These are phyloP conservation scores for Staurois parvus DNA, from an alignment of 2,797 vertebrate species.

Conservation along the genomic window DNA sequence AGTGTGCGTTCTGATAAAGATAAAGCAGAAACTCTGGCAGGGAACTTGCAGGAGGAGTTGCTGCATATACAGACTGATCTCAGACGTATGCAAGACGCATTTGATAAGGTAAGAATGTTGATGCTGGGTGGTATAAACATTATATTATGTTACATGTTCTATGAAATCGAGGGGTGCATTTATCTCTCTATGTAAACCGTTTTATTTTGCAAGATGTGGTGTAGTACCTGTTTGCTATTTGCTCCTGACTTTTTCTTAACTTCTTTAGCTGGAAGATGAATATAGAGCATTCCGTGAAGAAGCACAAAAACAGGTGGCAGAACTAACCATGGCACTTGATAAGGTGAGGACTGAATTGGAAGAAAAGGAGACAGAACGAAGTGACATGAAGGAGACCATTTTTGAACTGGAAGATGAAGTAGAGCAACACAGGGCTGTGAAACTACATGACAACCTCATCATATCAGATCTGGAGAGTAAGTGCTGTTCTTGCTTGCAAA, in stretches of 20 bases:
- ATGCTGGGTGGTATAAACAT: neutral
- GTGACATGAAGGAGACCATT: constrained; percentile 97
- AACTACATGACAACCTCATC: constrained; percentile 97
- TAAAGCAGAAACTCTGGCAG: constrained; percentile 87
- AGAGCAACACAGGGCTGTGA: constrained; percentile 94
- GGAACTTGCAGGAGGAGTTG: constrained; percentile 87
- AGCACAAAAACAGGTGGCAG: constrained; percentile 89
- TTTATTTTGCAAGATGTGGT: neutral
- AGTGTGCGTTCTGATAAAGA: constrained; percentile 90
- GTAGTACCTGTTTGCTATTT: neutral
- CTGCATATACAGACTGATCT: constrained; percentile 86
- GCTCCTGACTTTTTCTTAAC: neutral
- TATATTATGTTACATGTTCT: neutral
- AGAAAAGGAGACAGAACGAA: constrained; percentile 92
- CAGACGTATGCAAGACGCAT: constrained; percentile 84
- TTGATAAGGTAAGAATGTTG: constrained; percentile 83
- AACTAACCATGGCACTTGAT: constrained; percentile 86
- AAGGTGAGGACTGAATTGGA: constrained; percentile 88
- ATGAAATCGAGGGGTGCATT: neutral
- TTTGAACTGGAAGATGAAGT: constrained; percentile 98
- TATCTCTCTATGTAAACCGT: too few species aligned
- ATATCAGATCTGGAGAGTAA: constrained; percentile 95
- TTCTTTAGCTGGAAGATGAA: constrained; percentile 86
- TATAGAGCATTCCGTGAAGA: constrained; percentile 90
- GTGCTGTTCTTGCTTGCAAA: constrained; percentile 60